Evolutionary conservation across 2,797 vertebrate genomes (phyloP).

Genomic region (Enteromius afrohamiltoni): DNA sequence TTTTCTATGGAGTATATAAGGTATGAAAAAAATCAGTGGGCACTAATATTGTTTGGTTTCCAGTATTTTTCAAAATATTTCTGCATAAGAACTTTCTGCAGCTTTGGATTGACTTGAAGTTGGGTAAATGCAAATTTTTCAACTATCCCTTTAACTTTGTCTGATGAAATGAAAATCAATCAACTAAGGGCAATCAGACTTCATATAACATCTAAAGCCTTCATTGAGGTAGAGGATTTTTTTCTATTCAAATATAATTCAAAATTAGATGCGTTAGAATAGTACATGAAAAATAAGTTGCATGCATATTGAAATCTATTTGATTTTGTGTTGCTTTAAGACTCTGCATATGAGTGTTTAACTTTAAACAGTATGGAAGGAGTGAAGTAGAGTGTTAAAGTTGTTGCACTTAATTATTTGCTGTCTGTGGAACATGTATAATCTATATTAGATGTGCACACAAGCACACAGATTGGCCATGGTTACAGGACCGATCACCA

Average conservation of each 20-base stretch:
- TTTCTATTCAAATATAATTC: too few species aligned
- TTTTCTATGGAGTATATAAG: background rate
- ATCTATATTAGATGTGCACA: constrained; percentile 9
- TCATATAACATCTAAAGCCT: background rate
- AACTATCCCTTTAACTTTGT: background rate
- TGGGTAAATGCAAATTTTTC: background rate
- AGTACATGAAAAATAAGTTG: background rate
- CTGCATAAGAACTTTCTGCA: background rate
- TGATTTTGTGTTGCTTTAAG: background rate
- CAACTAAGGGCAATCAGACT: too few species aligned
- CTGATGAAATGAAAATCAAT: background rate
- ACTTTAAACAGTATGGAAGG: background rate
- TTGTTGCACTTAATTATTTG: constrained; percentile 2
- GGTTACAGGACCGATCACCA: constrained; percentile 34
- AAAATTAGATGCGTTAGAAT: too few species aligned
- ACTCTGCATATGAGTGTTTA: background rate
- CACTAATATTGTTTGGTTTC: background rate
- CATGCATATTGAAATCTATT: background rate
- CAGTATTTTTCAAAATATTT: background rate
- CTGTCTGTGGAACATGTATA: background rate
- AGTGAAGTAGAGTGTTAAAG: background rate
- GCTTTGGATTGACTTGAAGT: background rate
- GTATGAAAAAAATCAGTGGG: background rate
- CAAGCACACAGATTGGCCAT: constrained; percentile 8
- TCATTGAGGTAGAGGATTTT: background rate